Percentiles rank a stretch among this genome's conserved stretches.
phyloP scores from a whole-genome alignment of 2,113 vertebrate genomes.

The Otus sunia region DNA sequence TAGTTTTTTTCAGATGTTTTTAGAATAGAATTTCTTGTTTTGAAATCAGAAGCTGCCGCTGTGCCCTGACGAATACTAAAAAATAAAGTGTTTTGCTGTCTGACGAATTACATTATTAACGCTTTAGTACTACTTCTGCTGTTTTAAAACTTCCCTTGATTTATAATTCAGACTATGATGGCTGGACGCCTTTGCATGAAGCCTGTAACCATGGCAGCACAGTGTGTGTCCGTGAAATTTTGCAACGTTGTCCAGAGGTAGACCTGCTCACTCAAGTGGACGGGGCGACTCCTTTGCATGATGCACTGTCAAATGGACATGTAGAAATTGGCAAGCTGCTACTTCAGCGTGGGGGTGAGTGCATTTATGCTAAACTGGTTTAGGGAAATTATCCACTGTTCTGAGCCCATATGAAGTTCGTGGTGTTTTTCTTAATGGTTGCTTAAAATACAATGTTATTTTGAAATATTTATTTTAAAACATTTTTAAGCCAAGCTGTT shows the following conservation, averaged over 20 bases:
- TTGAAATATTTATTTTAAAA: constrained; percentile 30
- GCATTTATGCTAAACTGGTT: constrained; percentile 57
- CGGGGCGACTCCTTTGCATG: constrained; percentile 92
- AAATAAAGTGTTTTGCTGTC: background rate
- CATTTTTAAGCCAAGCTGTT: constrained; percentile 35
- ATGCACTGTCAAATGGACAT: constrained; percentile 88
- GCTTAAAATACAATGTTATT: constrained; percentile 1
- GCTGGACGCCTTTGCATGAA: constrained; percentile 97
- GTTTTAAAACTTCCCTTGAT: constrained; percentile 79
- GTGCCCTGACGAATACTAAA: background rate
- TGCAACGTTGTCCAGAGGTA: constrained; percentile 85
- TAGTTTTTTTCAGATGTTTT: background rate
- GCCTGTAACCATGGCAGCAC: constrained; percentile 96
- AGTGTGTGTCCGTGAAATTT: constrained; percentile 88
- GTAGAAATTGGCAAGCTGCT: constrained; percentile 90
- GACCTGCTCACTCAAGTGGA: constrained; percentile 87
- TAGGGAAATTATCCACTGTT: constrained; percentile 52
- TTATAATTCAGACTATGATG: constrained; percentile 90
- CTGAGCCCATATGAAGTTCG: background rate
- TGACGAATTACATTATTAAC: constrained; percentile 15
- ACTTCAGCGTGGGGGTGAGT: constrained; percentile 87
- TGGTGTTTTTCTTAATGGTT: constrained; percentile 13
- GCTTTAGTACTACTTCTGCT: constrained; percentile 57
- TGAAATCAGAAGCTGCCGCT: background rate
- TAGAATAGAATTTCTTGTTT: background rate